These are phyloP conservation scores for Drosophila dunni DNA, from an alignment of 1,140 invertebrate species.

Conservation along the genomic window DNA sequence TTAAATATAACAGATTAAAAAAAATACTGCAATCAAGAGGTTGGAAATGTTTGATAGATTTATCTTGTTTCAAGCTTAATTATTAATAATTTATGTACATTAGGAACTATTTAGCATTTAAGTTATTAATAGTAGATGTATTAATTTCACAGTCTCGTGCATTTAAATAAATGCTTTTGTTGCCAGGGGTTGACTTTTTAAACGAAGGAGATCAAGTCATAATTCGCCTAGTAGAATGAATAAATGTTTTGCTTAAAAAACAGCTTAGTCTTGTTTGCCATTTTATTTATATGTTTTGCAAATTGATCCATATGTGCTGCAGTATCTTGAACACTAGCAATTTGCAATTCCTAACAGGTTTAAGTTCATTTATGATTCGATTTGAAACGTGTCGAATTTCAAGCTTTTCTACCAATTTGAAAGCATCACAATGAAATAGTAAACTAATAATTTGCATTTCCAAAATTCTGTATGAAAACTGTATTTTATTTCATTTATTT, in stretches of 20 bases:
- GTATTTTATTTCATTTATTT: too few relatives aligned
- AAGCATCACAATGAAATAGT: too few relatives aligned
- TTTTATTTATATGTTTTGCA: conserved; percentile 2
- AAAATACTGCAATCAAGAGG: background rate
- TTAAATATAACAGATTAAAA: background rate
- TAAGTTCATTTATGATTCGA: too few relatives aligned
- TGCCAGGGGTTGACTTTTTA: conserved; percentile 1
- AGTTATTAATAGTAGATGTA: background rate
- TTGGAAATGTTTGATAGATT: too few relatives aligned
- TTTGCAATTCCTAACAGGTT: conserved; percentile 17
- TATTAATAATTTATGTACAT: too few relatives aligned
- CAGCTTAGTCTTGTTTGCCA: conserved; percentile 2
- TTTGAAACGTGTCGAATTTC: too few relatives aligned
- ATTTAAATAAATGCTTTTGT: background rate
- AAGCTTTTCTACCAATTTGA: too few relatives aligned
- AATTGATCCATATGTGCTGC: conserved; percentile 3
- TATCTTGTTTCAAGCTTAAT: background rate
- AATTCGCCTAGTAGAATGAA: background rate
- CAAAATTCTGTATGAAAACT: too few relatives aligned
- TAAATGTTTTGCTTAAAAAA: conserved; percentile 3
- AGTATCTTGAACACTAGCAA: background rate
- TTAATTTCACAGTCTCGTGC: conserved; percentile 1
- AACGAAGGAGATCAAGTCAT: conserved; percentile 10
- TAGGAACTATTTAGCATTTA: too few relatives aligned
- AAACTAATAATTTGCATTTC: too few relatives aligned